Base-by-base conservation (phyloP, 2,888 invertebrate genomes). In the Artemia sinica region DNA sequence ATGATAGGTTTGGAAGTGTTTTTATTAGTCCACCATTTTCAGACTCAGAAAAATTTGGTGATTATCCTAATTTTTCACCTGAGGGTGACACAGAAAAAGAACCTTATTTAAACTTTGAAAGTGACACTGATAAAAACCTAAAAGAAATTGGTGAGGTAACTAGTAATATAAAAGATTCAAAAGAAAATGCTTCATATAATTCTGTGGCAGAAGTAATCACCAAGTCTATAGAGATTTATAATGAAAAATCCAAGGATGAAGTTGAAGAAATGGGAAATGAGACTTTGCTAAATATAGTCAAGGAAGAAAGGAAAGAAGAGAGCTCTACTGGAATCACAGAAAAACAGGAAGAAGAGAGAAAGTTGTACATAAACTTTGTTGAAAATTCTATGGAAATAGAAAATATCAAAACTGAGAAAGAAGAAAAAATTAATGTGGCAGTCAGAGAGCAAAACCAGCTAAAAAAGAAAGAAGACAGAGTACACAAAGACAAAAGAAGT, bases 11-110 rank as follows among this genome's bases (percentile, higher is more conserved):
- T 8, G 58, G 58, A 58, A 58, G 58, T 58, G 58, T 18, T 14
- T 58, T 58, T 18, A 58, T 58, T 58, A 58, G 58, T 18, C 58
- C 58, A 58, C 58, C 58, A 14, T 58, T 58, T 9, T 58, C 58
- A 14, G 58, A 58, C 58, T 58, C 58, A 10, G 58, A 58, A 58
- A 58, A 58, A 18, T 58, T 8, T 58, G 10, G 58, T 58, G 58
- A 58, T 18, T 58, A 14, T 18, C n/a, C 58, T 18, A n/a, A n/a
- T 10, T 58, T 58, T 58, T n/a, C 14, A n/a, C 58, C 58, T 58
- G 18, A 18, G 8, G 58, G 58, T 58, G 58, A 14, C 18, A 8
- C 8, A n/a, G 18, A 14, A 18, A 14, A n/a, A 14, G 58, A 58
- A 14, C 8, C 14, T 18, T 14, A 14, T 9, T 8, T 14, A 58